phyloP scores from a whole-genome alignment of 2,797 vertebrate species.

The Dromococcyx pavoninus region DNA sequence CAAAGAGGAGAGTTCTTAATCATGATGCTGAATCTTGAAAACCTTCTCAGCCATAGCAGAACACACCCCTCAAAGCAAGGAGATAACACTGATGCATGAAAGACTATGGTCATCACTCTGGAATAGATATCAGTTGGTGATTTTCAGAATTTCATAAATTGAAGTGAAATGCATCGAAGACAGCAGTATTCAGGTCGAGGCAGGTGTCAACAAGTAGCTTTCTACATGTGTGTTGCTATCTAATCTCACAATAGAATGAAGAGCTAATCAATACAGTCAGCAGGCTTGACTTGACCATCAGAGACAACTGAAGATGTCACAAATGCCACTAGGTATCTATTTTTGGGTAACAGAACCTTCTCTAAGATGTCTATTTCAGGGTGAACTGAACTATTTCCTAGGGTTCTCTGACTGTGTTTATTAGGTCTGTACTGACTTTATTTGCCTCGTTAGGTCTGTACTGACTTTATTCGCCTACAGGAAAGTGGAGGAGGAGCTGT shows the following conservation, averaged over 20 bases:
- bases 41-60: background rate
- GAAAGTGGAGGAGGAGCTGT: too few species aligned
- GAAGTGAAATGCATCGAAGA: background rate
- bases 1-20: background rate
- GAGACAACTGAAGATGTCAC: background rate
- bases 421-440: too few species aligned
- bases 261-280: background rate
- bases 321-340: background rate
- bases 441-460: too few species aligned
- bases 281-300: background rate
- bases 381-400: background rate
- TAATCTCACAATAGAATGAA: background rate
- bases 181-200: background rate
- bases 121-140: background rate
- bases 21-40: background rate
- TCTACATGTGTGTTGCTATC: background rate
- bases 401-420: too few species aligned
- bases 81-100: background rate
- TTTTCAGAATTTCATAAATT: background rate
- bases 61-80: background rate
- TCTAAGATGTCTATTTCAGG: background rate
- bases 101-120: background rate
- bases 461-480: too few species aligned
- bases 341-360: background rate
- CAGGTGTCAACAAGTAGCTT: background rate